phyloP scores from a whole-genome alignment of 2,888 invertebrate genomes.

The Tribolium freemani region DNA sequence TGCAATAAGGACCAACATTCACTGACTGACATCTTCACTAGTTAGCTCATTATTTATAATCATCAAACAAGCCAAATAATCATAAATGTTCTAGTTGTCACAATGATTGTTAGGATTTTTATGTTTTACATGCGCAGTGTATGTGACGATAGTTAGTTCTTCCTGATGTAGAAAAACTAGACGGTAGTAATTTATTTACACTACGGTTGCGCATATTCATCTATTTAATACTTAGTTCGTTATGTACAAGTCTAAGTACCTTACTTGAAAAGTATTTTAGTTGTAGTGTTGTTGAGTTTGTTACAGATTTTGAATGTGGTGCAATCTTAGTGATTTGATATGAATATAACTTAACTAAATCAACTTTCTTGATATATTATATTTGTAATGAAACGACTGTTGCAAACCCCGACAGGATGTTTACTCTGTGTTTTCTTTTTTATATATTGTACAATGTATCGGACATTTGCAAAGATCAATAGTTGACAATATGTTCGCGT shows the following conservation, averaged over 20 bases:
- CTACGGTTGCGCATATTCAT: slow-evolving; percentile 53
- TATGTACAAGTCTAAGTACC: slow-evolving; percentile 44
- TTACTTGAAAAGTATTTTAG: slow-evolving; percentile 43
- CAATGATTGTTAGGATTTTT: slow-evolving; percentile 63
- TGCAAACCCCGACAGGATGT: slow-evolving; percentile 60
- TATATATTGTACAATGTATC: slow-evolving; percentile 32
- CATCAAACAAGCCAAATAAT: slow-evolving; percentile 66
- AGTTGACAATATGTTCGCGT: slow-evolving; percentile 14
- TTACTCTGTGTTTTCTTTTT: slow-evolving; percentile 51
- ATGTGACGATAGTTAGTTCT: slow-evolving; percentile 56
- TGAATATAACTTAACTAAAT: slow-evolving; percentile 48
- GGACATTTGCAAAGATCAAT: slow-evolving; percentile 47
- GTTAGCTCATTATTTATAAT: slow-evolving; percentile 67
- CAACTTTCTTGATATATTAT: slow-evolving; percentile 49
- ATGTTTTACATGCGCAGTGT: slow-evolving; percentile 59
- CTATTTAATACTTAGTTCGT: slow-evolving; percentile 44
- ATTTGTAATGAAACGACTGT: slow-evolving; percentile 59
- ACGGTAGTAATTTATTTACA: slow-evolving; percentile 51
- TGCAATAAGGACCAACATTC: slow-evolving; percentile 70
- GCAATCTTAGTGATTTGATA: slow-evolving; percentile 53
- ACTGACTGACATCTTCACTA: slow-evolving; percentile 67
- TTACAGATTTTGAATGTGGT: slow-evolving; percentile 51
- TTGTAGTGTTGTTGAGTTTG: slow-evolving; percentile 48
- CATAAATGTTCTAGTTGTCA: slow-evolving; percentile 67
- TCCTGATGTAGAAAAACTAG: slow-evolving; percentile 44